phyloP scores from a whole-genome alignment of 2,888 invertebrate genomes.

The Dolichopus griseipennis region DNA sequence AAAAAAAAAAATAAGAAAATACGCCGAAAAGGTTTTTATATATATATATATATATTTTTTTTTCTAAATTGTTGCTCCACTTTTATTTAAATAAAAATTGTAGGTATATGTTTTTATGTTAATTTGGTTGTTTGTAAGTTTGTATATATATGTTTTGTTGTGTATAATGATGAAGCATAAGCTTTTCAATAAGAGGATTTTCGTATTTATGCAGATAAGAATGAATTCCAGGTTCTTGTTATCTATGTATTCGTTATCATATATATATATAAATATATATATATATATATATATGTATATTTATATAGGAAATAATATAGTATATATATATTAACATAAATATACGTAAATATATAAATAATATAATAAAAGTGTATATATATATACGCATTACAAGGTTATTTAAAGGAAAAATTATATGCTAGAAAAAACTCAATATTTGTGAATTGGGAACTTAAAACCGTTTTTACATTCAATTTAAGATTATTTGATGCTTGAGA shows the following conservation, averaged over 20 bases:
- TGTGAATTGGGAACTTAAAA: background rate
- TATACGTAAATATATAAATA: too few species aligned
- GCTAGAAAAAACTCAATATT: background rate
- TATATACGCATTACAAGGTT: background rate
- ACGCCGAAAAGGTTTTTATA: background rate
- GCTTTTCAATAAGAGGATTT: conserved; percentile 1
- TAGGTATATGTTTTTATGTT: background rate
- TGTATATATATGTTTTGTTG: background rate
- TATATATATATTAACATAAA: background rate
- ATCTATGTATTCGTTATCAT: background rate
- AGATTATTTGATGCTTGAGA: conserved; percentile 1
- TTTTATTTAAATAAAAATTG: background rate
- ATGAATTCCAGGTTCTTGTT: background rate
- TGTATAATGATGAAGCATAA: background rate
- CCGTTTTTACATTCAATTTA: background rate
- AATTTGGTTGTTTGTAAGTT: background rate
- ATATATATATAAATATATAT: background rate
- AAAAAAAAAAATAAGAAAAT: background rate
- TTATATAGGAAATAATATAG: background rate
- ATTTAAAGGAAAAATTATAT: background rate
- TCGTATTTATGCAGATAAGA: conserved; percentile 6
- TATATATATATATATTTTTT: too few species aligned
- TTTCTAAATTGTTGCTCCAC: background rate
- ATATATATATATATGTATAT: background rate
- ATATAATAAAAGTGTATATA: background rate